Base-by-base conservation (phyloP, 2,113 vertebrate genomes). In the Cinclus mexicanus region DNA sequence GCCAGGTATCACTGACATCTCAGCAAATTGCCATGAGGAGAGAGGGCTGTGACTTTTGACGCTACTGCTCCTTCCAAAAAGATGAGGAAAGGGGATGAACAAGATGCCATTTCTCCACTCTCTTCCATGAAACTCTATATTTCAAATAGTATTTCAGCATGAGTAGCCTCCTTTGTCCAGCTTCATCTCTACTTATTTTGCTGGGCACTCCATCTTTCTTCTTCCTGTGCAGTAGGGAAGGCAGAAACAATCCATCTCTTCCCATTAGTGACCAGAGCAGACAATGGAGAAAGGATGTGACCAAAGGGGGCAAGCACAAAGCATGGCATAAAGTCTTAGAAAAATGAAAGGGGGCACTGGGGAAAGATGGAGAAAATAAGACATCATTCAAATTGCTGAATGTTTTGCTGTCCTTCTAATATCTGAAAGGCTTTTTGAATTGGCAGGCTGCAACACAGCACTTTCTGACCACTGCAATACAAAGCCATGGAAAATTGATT, bases 401-500 rank as follows among this genome's bases (percentile, higher is more conserved):
- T 83, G 63, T 82, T 94, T 94, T 94, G 50, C 75, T 63, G 29
- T 35, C 52, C 63, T 88, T 86, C 75, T 77, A 37, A 39, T 86
- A 88, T n/a, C 60, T 83, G 71, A 83, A 95, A 86, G 83, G 82
- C 52, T 67, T 52, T 61, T 81, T 91, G 67, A 80, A 76, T n/a
- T 74, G 35, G 46, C 49, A 86, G 47, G 23, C 20, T 88, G 68
- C 87, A 94, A 80, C 24, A 80, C 55, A 91, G 91, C 82, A 67
- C 29, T 81, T 93, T 83, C 68, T 86, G 76, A 90, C 2, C 15
- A 90, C 79, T 52, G 76, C 75, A 81, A n/a, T 46, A 90, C 64
- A 93, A 94, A 93, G 81, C 74, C 83, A 97, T 96, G 89, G 95
- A 96, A 96, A 97, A 96, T 97, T 96, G 63, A 96, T 94, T 93